phyloP scores from a whole-genome alignment of 2,888 invertebrate genomes.

The Macrophya annulata region DNA sequence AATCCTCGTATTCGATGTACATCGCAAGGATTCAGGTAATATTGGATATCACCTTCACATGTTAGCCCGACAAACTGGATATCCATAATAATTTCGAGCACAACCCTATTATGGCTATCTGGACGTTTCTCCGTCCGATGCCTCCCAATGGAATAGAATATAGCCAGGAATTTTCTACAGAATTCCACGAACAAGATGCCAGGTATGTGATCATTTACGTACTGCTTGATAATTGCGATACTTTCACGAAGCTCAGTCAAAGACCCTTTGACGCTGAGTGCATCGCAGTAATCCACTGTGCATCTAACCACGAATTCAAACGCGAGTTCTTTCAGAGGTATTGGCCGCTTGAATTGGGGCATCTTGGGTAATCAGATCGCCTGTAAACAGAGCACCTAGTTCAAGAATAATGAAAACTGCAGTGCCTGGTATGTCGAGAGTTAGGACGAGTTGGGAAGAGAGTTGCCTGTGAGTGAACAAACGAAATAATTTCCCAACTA shows the following conservation, averaged over 20 bases:
- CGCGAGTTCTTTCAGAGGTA: background rate
- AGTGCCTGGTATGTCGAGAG: too few relatives aligned
- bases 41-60: background rate
- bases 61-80: background rate
- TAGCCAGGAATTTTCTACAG: background rate
- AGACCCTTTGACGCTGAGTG: background rate
- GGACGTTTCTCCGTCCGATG: too few relatives aligned
- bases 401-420: background rate
- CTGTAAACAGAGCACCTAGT: slow-evolving; percentile 9
- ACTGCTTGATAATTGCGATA: background rate
- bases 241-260: background rate
- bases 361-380: background rate
- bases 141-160: background rate
- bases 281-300: background rate
- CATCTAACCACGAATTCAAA: background rate
- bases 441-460: too few relatives aligned
- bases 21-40: background rate
- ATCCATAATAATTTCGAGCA: slow-evolving; percentile 23
- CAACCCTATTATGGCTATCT: background rate
- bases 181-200: background rate
- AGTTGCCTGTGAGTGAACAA: too few relatives aligned
- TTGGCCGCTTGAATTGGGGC: slow-evolving; percentile 28
- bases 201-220: background rate
- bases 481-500: too few relatives aligned
- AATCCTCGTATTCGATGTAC: background rate